Base-by-base conservation (phyloP, 2,888 invertebrate species). In the Agonopterix alstromeriana region DNA sequence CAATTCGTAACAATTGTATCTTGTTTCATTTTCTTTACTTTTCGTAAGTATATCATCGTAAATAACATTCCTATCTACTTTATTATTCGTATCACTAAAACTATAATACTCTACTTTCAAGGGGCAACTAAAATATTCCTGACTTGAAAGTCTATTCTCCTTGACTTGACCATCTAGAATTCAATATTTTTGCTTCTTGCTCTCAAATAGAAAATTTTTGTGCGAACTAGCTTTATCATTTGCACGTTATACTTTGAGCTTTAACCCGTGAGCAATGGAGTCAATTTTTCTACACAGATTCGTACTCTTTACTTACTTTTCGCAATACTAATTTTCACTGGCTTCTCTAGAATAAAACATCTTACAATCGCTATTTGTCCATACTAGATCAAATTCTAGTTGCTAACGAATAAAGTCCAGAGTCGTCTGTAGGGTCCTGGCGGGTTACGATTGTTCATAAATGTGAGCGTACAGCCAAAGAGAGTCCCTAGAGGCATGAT, bases 401-500 rank as follows among this genome's bases (percentile, higher is more conserved):
- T 1, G 4, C 10, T 0, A 10, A 11, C 10, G 12, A 0, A 10
- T 42, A 53, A 35, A 10, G 53, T 47, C 36, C 43, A 43, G 4
- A 35, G 7, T 48, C 27, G 43, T 27, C 0, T 27, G 27, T 27
- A 27, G 27, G 1, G 27, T 27, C 27, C 27, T 5, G 27, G 1
- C 5, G 7, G 5, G 5, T 27, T 27, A 27, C 27, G 27, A 7
- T 27, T 27, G 27, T 27, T 27, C 7, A 27, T 27, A 27, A 27
- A 27, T 27, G 27, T 27, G 27, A 27, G 27, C 67, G 64, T 66
- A 76, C 74, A 27, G 5, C 74, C 76, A 71, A 74, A 84, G 80
- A 78, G 74, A 73, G 73, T 82, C 86, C 82, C 86, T 56, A 57
- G 84, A 77, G 87, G 81, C 80, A 73, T 86, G 86, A 85, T 83